phyloP scores from a whole-genome alignment of 2,113 vertebrate genomes.

The Elanoides forficatus region DNA sequence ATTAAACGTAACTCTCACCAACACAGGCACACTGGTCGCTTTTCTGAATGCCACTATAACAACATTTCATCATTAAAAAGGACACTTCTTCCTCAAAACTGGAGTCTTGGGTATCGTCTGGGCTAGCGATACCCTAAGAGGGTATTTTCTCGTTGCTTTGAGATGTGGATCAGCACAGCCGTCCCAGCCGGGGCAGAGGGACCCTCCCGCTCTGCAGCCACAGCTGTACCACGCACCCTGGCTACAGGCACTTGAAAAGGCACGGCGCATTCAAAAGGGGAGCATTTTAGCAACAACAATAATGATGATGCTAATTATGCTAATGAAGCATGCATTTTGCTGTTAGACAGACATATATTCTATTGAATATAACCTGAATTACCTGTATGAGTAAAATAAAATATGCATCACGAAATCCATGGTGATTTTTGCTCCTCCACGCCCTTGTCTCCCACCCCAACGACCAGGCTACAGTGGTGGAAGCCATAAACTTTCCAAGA shows the following conservation, averaged over 20 bases:
- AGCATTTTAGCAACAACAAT: not conserved
- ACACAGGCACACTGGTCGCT: fast-evolving
- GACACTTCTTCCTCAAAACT: not conserved
- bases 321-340: not conserved
- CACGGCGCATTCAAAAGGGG: fast-evolving
- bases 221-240: not conserved
- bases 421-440: not conserved
- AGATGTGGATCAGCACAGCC: not conserved
- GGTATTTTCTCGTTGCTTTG: fast-evolving
- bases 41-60: too few species aligned
- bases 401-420: not conserved
- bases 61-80: not conserved
- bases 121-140: fast-evolving
- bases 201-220: not conserved
- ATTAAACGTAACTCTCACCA: not conserved
- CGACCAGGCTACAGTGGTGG: too few species aligned
- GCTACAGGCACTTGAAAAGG: not conserved
- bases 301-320: not conserved
- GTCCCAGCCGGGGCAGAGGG: not conserved
- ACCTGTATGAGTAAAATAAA: not conserved
- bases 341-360: not conserved
- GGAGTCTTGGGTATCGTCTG: fast-evolving
- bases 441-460: not conserved
- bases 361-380: not conserved
- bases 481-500: not conserved